Percentiles rank a stretch among this genome's conserved stretches.
These are phyloP conservation scores for Drosophila sulfurigaster DNA, from an alignment of 1,140 invertebrate genomes.

Conservation along the genomic window DNA sequence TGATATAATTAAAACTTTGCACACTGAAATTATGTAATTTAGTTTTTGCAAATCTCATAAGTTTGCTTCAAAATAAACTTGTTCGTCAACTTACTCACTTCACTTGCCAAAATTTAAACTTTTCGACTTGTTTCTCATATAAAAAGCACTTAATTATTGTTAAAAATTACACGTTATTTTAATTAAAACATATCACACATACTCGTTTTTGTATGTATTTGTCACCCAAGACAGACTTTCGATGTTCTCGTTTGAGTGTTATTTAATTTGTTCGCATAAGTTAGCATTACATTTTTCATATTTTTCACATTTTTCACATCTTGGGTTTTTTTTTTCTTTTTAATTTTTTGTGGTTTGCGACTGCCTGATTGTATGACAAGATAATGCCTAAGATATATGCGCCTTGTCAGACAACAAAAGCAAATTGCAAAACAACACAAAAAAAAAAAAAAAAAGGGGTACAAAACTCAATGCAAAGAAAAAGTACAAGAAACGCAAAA, in stretches of 20 bases:
- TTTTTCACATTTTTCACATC: conserved; percentile 31
- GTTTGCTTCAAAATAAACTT: too few species aligned
- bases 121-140: too few species aligned
- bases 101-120: too few species aligned
- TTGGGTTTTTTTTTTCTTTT: too few species aligned
- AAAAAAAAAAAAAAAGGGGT: conserved; percentile 26
- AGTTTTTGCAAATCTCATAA: too few species aligned
- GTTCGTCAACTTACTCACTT: too few species aligned
- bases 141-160: too few species aligned
- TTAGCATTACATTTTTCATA: conserved; percentile 38
- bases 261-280: conserved; percentile 37
- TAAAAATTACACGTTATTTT: too few species aligned
- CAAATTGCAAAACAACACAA: conserved; percentile 46
- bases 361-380: conserved; percentile 74
- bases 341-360: conserved; percentile 21
- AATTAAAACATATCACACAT: too few species aligned
- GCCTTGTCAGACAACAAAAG: conserved; percentile 61
- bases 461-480: conserved; percentile 32
- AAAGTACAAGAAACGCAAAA: background rate
- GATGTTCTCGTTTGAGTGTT: conserved; percentile 25
- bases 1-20: too few species aligned
- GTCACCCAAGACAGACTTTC: conserved; percentile 13
- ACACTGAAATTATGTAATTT: too few species aligned
- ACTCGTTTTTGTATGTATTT: too few species aligned
- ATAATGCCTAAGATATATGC: conserved; percentile 76